Conservation (phyloP, 2,797 vertebrate genomes). For the Myoxocephalus aenaeus region DNA sequence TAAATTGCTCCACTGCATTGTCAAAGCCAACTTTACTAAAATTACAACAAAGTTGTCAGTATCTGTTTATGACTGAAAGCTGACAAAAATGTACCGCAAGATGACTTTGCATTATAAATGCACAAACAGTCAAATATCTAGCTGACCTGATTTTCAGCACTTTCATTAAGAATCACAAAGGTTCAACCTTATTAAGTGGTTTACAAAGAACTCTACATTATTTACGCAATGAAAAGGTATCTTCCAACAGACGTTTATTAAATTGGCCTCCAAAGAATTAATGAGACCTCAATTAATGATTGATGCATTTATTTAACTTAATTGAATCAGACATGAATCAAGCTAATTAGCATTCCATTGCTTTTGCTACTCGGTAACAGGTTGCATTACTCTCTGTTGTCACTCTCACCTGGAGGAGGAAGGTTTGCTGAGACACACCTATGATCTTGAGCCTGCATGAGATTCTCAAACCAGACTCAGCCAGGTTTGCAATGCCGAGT, state of each 20-base stretch:
- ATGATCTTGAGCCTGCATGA: conserved; percentile 84
- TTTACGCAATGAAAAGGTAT: not conserved
- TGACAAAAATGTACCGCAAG: not conserved
- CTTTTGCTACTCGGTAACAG: not conserved
- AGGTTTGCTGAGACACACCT: conserved; percentile 78
- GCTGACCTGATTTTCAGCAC: not conserved
- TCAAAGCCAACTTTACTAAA: not conserved
- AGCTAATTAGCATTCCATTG: not conserved
- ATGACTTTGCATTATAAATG: not conserved
- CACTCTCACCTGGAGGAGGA: conserved; percentile 83
- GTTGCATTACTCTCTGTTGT: not conserved
- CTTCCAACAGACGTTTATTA: conserved; percentile 17
- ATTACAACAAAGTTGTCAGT: not conserved
- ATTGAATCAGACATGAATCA: not conserved
- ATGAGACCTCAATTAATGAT: conserved; percentile 32
- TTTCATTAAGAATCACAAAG: not conserved
- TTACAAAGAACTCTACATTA: not conserved
- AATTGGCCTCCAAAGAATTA: conserved; percentile 8
- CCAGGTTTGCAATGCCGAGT: conserved; percentile 78
- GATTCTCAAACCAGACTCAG: conserved; percentile 83
- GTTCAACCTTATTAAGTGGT: not conserved
- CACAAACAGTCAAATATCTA: not conserved
- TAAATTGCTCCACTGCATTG: not conserved
- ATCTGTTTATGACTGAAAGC: not conserved
- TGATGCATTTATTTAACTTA: not conserved